Conservation (phyloP, 2,888 invertebrate genomes). For the Neoaliturus tenellus region DNA sequence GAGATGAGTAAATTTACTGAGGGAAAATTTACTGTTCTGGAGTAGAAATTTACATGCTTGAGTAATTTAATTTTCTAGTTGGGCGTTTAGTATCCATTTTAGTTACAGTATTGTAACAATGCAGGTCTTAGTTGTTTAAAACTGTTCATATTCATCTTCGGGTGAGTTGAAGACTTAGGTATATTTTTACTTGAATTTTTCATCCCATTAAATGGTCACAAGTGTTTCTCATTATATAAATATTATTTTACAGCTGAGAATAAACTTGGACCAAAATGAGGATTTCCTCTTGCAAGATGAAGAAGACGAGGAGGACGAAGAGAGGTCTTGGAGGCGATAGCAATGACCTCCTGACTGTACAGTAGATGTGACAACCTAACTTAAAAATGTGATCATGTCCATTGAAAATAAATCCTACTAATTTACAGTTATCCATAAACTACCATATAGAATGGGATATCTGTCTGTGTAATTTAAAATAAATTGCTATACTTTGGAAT, state of each 20-base stretch:
- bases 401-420: neutral
- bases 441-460: neutral
- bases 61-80: no score
- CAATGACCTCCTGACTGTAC: constrained; percentile 63
- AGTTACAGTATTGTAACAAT: no score
- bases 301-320: constrained; percentile 89
- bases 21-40: no score
- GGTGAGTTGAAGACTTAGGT: no score
- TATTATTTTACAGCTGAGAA: constrained; percentile 43
- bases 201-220: no score
- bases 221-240: no score
- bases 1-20: no score
- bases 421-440: neutral
- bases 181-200: no score
- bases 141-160: no score
- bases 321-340: constrained; percentile 95
- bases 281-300: constrained; percentile 86
- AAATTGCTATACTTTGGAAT: neutral
- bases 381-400: neutral
- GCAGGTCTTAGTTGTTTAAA: no score
- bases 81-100: no score
- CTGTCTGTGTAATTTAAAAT: neutral
- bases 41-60: no score
- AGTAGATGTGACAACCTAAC: neutral
- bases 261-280: constrained; percentile 74